Conservation (phyloP, 2,888 invertebrate genomes). For the Taphrorychus bicolor region DNA sequence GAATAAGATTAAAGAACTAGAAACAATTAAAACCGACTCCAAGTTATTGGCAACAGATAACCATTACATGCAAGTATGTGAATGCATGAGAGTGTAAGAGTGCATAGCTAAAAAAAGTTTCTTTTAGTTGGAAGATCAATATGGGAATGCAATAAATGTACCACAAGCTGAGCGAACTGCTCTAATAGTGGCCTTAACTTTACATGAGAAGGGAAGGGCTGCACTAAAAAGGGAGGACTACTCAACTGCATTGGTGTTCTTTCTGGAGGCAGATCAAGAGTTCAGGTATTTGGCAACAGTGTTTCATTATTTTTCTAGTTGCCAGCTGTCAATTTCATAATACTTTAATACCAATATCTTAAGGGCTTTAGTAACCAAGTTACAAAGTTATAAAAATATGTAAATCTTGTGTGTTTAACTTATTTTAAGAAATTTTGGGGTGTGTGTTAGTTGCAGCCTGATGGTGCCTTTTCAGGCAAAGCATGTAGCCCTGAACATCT, state of each 20-base stretch:
- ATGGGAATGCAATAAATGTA: slow-evolving; percentile 74
- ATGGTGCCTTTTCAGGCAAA: too few species aligned
- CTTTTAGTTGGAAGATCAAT: slow-evolving; percentile 77
- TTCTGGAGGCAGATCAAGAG: slow-evolving; percentile 80
- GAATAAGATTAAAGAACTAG: slow-evolving; percentile 53
- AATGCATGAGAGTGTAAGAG: too few species aligned
- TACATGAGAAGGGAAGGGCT: slow-evolving; percentile 80
- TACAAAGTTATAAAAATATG: not conserved
- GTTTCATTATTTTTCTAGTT: slow-evolving; percentile 5
- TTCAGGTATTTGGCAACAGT: slow-evolving; percentile 62
- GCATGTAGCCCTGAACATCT: too few species aligned
- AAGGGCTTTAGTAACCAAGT: too few species aligned
- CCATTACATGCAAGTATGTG: slow-evolving; percentile 66
- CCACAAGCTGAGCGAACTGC: slow-evolving; percentile 74
- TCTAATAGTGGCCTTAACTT: slow-evolving; percentile 76
- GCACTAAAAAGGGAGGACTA: slow-evolving; percentile 72
- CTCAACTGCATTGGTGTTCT: slow-evolving; percentile 73
- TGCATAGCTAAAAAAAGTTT: too few species aligned
- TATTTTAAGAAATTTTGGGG: too few species aligned
- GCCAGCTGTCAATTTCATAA: too few species aligned
- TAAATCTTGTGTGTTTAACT: not conserved
- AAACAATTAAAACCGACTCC: slow-evolving; percentile 58
- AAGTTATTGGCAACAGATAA: slow-evolving; percentile 62
- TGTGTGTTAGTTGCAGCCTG: too few species aligned
- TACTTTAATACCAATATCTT: too few species aligned